These are phyloP conservation scores for Sinohyriopsis cumingii DNA, from an alignment of 2,888 invertebrate species.

Conservation along the genomic window DNA sequence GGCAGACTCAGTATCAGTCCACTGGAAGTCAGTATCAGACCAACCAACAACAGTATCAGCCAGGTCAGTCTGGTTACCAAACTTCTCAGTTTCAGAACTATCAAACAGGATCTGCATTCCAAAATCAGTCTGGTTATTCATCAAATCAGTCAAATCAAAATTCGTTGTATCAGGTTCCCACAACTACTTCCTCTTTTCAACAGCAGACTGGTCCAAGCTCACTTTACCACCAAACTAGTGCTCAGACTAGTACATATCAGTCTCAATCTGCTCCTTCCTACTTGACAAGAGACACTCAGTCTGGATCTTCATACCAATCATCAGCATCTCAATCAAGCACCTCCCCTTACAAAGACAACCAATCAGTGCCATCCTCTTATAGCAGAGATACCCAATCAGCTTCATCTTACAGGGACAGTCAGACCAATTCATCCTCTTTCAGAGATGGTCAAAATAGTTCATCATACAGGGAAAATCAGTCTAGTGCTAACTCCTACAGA, in stretches of 20 bases:
- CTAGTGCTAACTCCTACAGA: constrained; percentile 28
- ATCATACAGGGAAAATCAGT: constrained; percentile 29
- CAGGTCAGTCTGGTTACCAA: constrained; percentile 24
- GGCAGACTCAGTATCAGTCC: constrained; percentile 33
- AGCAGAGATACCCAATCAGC: constrained; percentile 46
- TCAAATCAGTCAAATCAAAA: constrained; percentile 46
- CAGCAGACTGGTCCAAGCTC: constrained; percentile 29
- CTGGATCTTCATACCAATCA: constrained; percentile 28
- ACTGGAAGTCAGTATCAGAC: constrained; percentile 25
- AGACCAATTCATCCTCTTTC: constrained; percentile 18
- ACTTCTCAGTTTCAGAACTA: constrained; percentile 44
- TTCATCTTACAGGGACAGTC: constrained; percentile 19
- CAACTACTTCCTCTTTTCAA: constrained; percentile 27
- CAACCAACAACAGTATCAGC: constrained; percentile 27
- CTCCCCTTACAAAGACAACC: constrained; percentile 38
- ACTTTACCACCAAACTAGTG: constrained; percentile 27
- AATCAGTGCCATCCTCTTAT: constrained; percentile 37
- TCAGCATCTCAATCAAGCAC: constrained; percentile 28
- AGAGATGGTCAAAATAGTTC: constrained; percentile 18
- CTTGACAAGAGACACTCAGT: constrained; percentile 28
- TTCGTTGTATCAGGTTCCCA: constrained; percentile 43
- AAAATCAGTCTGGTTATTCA: constrained; percentile 52
- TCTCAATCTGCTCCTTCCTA: constrained; percentile 10
- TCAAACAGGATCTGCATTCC: constrained; percentile 60
- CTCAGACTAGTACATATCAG: too few species aligned